Conservation (phyloP, 2,888 invertebrate species). For the Seladonia tumulorum region DNA sequence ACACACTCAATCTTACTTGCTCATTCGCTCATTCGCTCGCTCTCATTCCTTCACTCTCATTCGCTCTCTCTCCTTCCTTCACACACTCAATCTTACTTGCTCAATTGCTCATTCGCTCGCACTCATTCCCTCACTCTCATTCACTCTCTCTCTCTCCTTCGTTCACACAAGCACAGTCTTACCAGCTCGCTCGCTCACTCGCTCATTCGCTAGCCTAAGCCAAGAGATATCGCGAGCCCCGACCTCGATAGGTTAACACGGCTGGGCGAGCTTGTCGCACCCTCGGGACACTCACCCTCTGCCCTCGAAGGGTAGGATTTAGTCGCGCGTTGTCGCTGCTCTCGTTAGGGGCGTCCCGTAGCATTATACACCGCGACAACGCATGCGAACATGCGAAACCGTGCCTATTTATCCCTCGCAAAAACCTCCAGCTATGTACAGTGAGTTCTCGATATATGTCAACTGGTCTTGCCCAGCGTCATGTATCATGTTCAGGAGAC, state of each 20-base stretch:
- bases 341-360: conserved; percentile 62
- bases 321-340: conserved; percentile 51
- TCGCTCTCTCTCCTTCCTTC: no score
- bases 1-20: no score
- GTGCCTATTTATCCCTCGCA: neutral
- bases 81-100: neutral
- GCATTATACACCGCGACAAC: conserved; percentile 30
- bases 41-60: no score
- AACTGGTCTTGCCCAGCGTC: no score
- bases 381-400: neutral
- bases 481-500: no score
- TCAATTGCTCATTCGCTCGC: no score
- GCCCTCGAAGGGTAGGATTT: conserved; percentile 31
- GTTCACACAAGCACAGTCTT: no score
- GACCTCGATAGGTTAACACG: conserved; percentile 60
- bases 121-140: no score
- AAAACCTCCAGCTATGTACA: neutral
- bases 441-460: no score
- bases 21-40: no score
- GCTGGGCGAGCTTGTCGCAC: conserved; percentile 59
- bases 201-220: conserved; percentile 11
- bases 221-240: conserved; percentile 8
- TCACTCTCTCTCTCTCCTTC: no score
- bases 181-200: no score
- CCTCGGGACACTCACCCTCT: conserved; percentile 55